Evolutionary conservation across 2,888 invertebrate species (phyloP), one percentile per base, ranked within the genome.

Genomic region (Andrena chrysosceles): DNA sequence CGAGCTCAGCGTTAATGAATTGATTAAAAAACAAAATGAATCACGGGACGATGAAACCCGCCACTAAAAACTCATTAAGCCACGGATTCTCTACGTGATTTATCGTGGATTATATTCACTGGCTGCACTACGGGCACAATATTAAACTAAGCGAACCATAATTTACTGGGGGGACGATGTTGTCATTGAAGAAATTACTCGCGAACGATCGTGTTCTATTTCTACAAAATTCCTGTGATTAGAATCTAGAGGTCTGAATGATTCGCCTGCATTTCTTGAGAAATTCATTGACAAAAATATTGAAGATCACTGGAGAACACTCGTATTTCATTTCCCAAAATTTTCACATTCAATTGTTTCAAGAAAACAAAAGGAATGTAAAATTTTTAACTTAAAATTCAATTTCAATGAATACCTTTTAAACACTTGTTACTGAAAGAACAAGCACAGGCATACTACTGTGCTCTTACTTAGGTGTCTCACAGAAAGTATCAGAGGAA

Each of bases 31-130:
- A 90, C 85, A 88, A 91, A 90, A 90, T 86, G 87, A 89, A 89
- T 85, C 87, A 84, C 82, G 85, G 56, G 74, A 80, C 68, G 85
- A 77, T 89, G 88, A 88, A 89, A 86, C 86, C 86, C 87, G 87
- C 87, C 89, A 90, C 89, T 92, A 92, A 91, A 91, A 92, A 92
- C 91, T 92, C 91, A 92, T 92, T 91, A 90, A 91, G 91, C 90
- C 88, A 89, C 89, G 90, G 89, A 92, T 92, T 91, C 90, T 78
- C 73, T 63, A 63, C 88, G 85, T 93, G 92, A 93, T 93, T 93
- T 93, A 93, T 93, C 91, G 92, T 91, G 89, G 91, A 93, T 93
- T 93, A 91, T 90, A 87, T 84, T 86, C 84, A 82, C 87, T 88
- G 88, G 86, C 89, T 90, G 86, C 77, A 62, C 77, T 83, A 83